Evolutionary conservation across 2,888 invertebrate species (phyloP).

Genomic region (Luperina nickerlii): DNA sequence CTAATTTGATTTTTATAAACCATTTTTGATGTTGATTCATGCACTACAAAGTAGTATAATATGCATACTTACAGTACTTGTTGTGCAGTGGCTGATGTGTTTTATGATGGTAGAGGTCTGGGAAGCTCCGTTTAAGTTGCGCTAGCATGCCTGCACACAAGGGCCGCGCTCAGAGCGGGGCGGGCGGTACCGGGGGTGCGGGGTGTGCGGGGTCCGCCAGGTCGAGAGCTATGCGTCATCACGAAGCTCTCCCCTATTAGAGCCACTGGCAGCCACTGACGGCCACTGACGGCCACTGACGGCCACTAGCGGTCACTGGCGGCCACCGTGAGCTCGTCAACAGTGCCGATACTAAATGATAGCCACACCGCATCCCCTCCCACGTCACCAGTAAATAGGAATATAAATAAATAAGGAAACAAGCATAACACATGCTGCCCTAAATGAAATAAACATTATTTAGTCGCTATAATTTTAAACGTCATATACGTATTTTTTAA

Average conservation of each 20-base stretch:
- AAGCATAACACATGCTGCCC: conserved; percentile 86
- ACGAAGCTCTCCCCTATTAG: conserved; percentile 38
- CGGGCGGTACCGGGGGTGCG: conserved; percentile 78
- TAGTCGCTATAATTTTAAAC: conserved; percentile 48
- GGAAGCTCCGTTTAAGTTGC: conserved; percentile 96
- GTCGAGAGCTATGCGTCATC: conserved; percentile 36
- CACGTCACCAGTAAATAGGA: conserved; percentile 80
- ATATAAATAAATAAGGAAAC: conserved; percentile 81
- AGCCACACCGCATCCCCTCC: conserved; percentile 76
- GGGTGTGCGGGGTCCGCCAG: conserved; percentile 62
- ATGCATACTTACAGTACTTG: conserved; percentile 91
- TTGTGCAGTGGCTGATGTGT: conserved; percentile 94
- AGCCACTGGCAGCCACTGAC: conserved; percentile 20
- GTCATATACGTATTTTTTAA: conserved; percentile 27
- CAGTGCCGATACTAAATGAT: conserved; percentile 39
- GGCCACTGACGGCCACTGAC: conserved; percentile 1
- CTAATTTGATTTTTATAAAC: conserved; percentile 42
- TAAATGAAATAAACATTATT: conserved; percentile 74
- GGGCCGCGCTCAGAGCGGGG: conserved; percentile 89
- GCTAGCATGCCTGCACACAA: conserved; percentile 95
- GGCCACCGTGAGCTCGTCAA: conserved; percentile 29
- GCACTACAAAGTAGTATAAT: conserved; percentile 79
- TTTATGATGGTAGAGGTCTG: conserved; percentile 95
- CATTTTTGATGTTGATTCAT: conserved; percentile 71
- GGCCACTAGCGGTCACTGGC: conserved; percentile 16